Base-by-base conservation (phyloP, 2,888 invertebrate species). In the Oxystoma pomonae region DNA sequence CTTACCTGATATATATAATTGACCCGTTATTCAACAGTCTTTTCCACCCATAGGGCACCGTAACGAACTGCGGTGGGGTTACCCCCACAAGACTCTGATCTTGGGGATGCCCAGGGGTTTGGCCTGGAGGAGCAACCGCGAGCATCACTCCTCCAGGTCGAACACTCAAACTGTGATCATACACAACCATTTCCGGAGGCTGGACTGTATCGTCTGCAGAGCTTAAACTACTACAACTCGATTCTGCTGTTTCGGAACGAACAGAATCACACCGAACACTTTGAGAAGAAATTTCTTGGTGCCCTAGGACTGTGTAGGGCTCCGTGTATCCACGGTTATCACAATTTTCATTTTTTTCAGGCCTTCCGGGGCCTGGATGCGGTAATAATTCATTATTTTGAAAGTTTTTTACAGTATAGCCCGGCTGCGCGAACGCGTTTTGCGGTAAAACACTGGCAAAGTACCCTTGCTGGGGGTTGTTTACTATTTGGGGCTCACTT, bases 21-120 rank as follows among this genome's bases (percentile, higher is more conserved):
- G 86, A 85, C 72, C 89, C 89, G 79, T 88, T 87, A 76, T 86
- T 86, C 72, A 86, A 82, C 71, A 88, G 82, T 76, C 92, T 84
- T 79, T 88, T 90, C 92, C 92, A 92, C 69, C 91, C 91, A 73
- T 85, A 86, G 70, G 92, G 91, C 74, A 90, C 87, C 72, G 85
- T 74, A 73, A 79, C 73, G 65, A 73, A 69, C 62, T 72, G 71
- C 17, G 66, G 67, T 22, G 65, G 67, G 18, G 50, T 50, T n/a
- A 61, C 58, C 50, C 64, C 60, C 49, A 65, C 61, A 51, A 62
- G 53, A 59, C 60, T 58, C 55, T 52, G 55, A 16, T 62, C 63
- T 56, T 64, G 64, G 20, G 64, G 51, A 57, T 66, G 65, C 20
- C 59, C 63, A 20, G 61, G 61, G 9, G 59, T 20, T 20, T 63